phyloP scores from a whole-genome alignment of 2,797 vertebrate species.

The Myoxocephalus aenaeus region DNA sequence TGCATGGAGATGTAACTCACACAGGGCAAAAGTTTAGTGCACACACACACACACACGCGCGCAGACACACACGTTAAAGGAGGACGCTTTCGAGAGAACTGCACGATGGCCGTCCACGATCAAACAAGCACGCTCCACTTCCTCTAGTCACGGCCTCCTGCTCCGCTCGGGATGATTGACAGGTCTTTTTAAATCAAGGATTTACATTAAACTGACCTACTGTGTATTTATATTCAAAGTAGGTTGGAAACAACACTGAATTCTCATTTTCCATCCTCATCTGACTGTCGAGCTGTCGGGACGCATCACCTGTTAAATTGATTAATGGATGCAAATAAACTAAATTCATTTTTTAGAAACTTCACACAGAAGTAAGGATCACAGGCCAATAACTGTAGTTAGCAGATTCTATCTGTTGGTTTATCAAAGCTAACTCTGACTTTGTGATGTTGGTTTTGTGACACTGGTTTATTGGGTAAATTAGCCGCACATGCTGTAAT shows the following conservation, averaged over 20 bases:
- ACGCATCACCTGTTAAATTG: too few species aligned
- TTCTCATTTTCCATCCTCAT: not conserved
- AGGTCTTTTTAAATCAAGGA: constrained; percentile 15
- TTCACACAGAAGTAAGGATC: not conserved
- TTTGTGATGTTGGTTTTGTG: too few species aligned
- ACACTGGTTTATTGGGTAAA: too few species aligned
- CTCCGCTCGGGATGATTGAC: not conserved
- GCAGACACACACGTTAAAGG: constrained; percentile 16
- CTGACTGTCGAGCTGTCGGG: not conserved
- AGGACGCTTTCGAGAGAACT: constrained; percentile 6
- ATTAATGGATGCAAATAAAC: too few species aligned
- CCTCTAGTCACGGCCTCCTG: not conserved
- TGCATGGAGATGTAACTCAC: constrained; percentile 57
- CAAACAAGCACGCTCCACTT: not conserved
- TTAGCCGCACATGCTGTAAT: too few species aligned
- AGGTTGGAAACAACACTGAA: not conserved
- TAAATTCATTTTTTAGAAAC: not conserved
- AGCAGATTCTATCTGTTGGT: too few species aligned
- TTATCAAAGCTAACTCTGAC: too few species aligned
- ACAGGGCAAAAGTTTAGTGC: constrained; percentile 64
- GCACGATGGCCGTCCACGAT: constrained; percentile 8
- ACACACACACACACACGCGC: constrained; percentile 18
- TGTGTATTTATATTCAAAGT: not conserved
- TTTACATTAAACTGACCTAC: not conserved
- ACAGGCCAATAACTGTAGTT: too few species aligned